Evolutionary conservation across 2,113 vertebrate species (phyloP).

Genomic region (Cinclus mexicanus): DNA sequence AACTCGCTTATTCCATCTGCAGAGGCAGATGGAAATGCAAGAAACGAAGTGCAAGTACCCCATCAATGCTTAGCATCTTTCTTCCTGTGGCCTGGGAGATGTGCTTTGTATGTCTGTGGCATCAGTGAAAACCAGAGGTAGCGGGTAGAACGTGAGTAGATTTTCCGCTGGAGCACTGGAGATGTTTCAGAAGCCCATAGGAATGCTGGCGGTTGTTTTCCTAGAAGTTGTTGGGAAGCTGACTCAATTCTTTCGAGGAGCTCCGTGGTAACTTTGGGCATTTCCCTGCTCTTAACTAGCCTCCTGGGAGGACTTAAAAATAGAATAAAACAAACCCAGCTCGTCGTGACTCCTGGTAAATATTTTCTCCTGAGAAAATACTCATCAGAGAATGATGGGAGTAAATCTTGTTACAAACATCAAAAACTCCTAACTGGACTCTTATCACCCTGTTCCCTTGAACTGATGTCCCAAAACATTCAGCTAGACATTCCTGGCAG

Average conservation of each 20-base stretch:
- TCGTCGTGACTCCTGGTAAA: background rate
- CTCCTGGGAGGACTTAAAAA: background rate
- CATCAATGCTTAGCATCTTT: rapidly evolving
- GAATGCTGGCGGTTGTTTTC: slow-evolving; percentile 29
- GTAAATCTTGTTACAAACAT: background rate
- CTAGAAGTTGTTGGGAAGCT: background rate
- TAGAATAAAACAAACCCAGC: background rate
- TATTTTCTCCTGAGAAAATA: background rate
- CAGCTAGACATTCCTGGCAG: background rate
- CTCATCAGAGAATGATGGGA: background rate
- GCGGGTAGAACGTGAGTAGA: rapidly evolving
- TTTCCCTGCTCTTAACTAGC: background rate
- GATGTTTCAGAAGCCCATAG: background rate
- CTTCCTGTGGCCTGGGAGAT: rapidly evolving
- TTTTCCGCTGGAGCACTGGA: background rate
- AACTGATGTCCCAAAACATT: background rate
- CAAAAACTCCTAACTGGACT: background rate
- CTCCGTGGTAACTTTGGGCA: background rate
- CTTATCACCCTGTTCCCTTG: background rate
- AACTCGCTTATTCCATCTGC: background rate
- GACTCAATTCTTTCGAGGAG: slow-evolving; percentile 30
- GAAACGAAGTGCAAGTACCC: background rate
- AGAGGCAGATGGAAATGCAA: background rate
- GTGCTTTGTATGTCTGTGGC: background rate
- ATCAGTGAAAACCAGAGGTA: background rate